phyloP scores from a whole-genome alignment of 2,888 invertebrate species.

The Ichneumoninae sp. region DNA sequence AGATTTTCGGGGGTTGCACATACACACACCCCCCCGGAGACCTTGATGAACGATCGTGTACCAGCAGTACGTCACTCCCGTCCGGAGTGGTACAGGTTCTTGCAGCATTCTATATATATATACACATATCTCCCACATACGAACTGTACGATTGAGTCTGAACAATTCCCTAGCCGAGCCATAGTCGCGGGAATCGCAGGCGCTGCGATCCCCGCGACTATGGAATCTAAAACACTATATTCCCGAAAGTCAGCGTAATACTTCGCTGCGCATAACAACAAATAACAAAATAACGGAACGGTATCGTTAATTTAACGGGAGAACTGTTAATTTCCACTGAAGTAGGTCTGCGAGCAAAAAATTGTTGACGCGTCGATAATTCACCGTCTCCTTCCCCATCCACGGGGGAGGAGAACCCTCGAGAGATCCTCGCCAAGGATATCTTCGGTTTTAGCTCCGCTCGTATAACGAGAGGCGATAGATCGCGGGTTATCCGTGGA shows the following conservation, averaged over 20 bases:
- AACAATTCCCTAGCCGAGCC: slow-evolving; percentile 37
- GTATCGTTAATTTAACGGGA: neutral
- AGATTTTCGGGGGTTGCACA: slow-evolving; percentile 62
- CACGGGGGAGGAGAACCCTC: slow-evolving; percentile 42
- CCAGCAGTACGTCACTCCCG: slow-evolving; percentile 73
- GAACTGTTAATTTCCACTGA: slow-evolving; percentile 16
- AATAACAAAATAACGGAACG: neutral
- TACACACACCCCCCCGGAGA: slow-evolving; percentile 68
- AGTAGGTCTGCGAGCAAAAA: neutral
- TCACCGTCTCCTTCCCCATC: slow-evolving; percentile 35
- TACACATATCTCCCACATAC: slow-evolving; percentile 25
- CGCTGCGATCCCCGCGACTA: neutral
- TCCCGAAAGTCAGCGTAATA: slow-evolving; percentile 19
- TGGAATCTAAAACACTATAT: neutral
- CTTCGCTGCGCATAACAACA: neutral
- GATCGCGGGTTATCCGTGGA: slow-evolving; percentile 79
- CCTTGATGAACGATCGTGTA: slow-evolving; percentile 74
- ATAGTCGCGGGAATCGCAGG: neutral
- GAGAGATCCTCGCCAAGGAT: slow-evolving; percentile 59
- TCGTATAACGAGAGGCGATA: slow-evolving; percentile 66
- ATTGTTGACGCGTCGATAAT: slow-evolving; percentile 46
- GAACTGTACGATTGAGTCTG: slow-evolving; percentile 43
- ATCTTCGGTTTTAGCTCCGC: slow-evolving; percentile 38
- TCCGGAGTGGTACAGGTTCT: slow-evolving; percentile 67
- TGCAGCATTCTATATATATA: slow-evolving; percentile 12